These are phyloP conservation scores for Poecilia wingei DNA, from an alignment of 2,797 vertebrate genomes.

Conservation along the genomic window DNA sequence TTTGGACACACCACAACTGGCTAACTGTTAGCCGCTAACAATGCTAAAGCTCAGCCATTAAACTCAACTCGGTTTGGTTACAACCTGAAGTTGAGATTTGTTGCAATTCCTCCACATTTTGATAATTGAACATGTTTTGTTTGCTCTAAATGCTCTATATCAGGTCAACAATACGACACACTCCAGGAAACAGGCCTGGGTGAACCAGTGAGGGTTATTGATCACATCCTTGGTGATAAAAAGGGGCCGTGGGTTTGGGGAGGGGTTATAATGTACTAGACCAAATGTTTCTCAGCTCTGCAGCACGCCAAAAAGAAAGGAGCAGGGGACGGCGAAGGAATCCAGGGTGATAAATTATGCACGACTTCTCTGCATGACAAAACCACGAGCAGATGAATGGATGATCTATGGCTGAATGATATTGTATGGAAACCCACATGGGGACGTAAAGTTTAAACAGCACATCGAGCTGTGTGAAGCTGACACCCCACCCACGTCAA, in stretches of 20 bases:
- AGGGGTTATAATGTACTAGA: slow-evolving; percentile 30
- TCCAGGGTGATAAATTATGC: slow-evolving; percentile 74
- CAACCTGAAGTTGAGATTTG: neutral
- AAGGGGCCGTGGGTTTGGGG: neutral
- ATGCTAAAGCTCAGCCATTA: neutral
- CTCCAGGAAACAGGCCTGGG: slow-evolving; percentile 12
- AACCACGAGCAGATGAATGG: slow-evolving; percentile 44
- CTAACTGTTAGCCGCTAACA: neutral
- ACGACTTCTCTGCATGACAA: slow-evolving; percentile 66
- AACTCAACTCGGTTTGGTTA: neutral
- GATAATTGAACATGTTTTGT: neutral
- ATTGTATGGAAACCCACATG: neutral
- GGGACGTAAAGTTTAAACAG: neutral
- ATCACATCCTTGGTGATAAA: slow-evolving; percentile 22
- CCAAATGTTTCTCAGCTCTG: slow-evolving; percentile 41
- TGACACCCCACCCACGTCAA: too few relatives aligned
- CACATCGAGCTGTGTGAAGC: too few relatives aligned
- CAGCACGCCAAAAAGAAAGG: slow-evolving; percentile 44
- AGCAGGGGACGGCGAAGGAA: slow-evolving; percentile 58
- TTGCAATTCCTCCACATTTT: neutral
- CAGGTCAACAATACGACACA: slow-evolving; percentile 8
- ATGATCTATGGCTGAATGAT: slow-evolving; percentile 4
- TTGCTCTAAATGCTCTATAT: slow-evolving; percentile 6
- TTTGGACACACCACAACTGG: neutral
- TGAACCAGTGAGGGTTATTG: slow-evolving; percentile 6